Percentiles rank a stretch among this genome's conserved stretches.
Conservation (phyloP, 2,113 vertebrate species). For the Hemichromis elongatus region DNA sequence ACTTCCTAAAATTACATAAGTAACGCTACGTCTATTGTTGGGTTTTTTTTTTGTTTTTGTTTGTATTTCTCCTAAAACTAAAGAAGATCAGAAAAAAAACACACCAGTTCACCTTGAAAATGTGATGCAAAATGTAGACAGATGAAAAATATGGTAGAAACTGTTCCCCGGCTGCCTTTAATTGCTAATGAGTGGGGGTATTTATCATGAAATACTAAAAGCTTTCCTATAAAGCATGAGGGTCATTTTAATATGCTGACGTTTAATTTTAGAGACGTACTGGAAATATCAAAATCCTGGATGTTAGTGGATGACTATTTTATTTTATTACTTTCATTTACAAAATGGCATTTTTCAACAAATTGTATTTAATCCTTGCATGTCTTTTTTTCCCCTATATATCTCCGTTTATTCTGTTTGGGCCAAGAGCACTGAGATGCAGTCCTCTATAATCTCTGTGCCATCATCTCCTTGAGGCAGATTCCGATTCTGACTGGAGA, state of each 20-base stretch:
- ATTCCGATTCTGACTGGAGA: slow-evolving; percentile 41
- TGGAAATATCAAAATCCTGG: not conserved
- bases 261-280: not conserved
- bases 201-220: slow-evolving; percentile 9
- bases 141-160: not conserved
- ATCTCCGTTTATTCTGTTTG: not conserved
- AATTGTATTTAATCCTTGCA: not conserved
- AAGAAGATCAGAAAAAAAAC: not conserved
- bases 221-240: not conserved
- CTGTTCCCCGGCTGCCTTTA: not conserved
- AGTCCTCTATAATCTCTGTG: slow-evolving; percentile 17
- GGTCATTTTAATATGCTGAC: not conserved
- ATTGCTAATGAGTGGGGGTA: not conserved
- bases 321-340: slow-evolving; percentile 22
- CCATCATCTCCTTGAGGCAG: slow-evolving; percentile 48
- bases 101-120: not conserved
- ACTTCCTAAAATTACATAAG: slow-evolving; percentile 34
- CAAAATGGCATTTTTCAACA: slow-evolving; percentile 23
- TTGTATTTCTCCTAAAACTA: not conserved
- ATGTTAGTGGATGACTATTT: not conserved
- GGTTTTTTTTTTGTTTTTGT: not conserved
- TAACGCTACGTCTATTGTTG: slow-evolving; percentile 25
- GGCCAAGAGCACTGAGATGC: slow-evolving; percentile 1
- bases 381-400: not conserved
- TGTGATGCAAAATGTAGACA: not conserved